Percentiles rank a stretch among this genome's conserved stretches.
Evolutionary conservation across 2,888 invertebrate species (phyloP).

Genomic region (Abrostola triplasia): DNA sequence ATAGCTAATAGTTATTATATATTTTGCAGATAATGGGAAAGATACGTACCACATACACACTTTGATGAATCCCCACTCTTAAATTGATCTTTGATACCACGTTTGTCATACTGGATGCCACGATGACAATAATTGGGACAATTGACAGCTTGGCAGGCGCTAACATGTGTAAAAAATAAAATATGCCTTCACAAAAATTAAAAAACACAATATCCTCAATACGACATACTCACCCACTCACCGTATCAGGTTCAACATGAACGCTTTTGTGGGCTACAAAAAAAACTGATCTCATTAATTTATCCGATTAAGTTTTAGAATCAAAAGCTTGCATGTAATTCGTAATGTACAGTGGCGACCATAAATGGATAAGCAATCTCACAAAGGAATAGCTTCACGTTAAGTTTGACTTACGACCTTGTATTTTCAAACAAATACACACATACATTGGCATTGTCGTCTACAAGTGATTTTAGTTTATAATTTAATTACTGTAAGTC

Average conservation of each 20-base stretch:
- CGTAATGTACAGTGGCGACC: too few relatives aligned
- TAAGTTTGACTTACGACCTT: too few relatives aligned
- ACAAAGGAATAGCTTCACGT: too few relatives aligned
- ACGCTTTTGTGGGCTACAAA: conserved; percentile 14
- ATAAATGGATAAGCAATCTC: too few relatives aligned
- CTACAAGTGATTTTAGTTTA: too few relatives aligned
- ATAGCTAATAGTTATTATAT: neutral
- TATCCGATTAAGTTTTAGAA: too few relatives aligned
- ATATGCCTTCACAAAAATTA: neutral
- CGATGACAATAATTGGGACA: neutral
- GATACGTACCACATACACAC: conserved; percentile 21
- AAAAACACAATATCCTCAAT: neutral
- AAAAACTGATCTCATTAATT: neutral
- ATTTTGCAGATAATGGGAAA: neutral
- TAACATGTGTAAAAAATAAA: conserved; percentile 8
- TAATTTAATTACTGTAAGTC: too few relatives aligned
- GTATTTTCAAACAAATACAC: too few relatives aligned
- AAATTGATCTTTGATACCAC: neutral
- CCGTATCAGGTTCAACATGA: neutral
- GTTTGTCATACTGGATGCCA: conserved; percentile 1
- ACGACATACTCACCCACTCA: conserved; percentile 8
- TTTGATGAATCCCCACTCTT: conserved; percentile 9
- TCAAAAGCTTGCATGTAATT: too few relatives aligned
- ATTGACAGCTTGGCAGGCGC: neutral
- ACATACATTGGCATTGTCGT: too few relatives aligned